These are phyloP conservation scores for Idaea aversata DNA, from an alignment of 2,888 invertebrate genomes.

Conservation along the genomic window DNA sequence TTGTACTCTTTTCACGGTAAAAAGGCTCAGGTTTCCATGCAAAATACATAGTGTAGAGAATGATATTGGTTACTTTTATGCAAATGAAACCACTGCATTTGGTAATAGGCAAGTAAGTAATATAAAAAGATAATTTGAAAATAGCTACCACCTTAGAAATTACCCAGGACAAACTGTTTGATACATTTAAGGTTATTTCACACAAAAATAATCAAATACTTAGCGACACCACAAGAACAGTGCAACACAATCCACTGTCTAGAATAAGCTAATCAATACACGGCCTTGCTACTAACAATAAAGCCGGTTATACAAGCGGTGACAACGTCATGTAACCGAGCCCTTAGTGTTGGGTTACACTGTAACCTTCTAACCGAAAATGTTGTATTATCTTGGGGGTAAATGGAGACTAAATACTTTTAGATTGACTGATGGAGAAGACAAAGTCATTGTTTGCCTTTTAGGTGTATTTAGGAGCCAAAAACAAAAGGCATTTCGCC, in stretches of 20 bases:
- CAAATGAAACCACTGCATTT: too few relatives aligned
- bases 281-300: slow-evolving; percentile 17
- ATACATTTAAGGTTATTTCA: not conserved
- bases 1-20: not conserved
- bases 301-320: slow-evolving; percentile 29
- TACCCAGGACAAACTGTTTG: not conserved
- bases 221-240: not conserved
- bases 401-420: too few relatives aligned
- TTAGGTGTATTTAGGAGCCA: too few relatives aligned
- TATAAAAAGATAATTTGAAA: too few relatives aligned
- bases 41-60: too few relatives aligned
- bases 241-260: not conserved
- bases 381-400: not conserved
- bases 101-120: too few relatives aligned
- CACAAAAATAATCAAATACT: not conserved
- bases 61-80: too few relatives aligned
- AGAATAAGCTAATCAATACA: slow-evolving; percentile 5
- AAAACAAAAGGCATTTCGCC: too few relatives aligned
- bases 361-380: not conserved
- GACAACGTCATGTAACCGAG: slow-evolving; percentile 26
- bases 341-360: slow-evolving; percentile 24
- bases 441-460: too few relatives aligned
- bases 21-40: not conserved
- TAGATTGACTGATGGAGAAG: too few relatives aligned
- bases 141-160: too few relatives aligned